A percentile compares a stretch with the other conserved stretches of the same genome.
Evolutionary conservation across 2,888 invertebrate species (phyloP).

Genomic region (Drosophila fulvimacula): DNA sequence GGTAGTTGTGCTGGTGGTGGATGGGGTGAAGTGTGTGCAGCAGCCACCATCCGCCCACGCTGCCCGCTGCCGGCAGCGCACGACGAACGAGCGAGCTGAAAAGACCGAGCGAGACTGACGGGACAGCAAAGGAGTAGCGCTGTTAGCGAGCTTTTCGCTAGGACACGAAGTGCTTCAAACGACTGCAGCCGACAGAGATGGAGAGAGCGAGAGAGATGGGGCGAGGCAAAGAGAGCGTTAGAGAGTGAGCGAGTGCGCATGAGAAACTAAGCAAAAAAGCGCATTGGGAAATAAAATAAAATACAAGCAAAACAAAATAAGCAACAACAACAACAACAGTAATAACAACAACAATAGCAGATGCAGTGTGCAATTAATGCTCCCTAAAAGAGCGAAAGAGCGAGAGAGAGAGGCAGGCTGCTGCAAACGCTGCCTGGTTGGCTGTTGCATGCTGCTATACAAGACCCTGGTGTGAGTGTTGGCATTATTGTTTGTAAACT

Average conservation of each 20-base stretch:
- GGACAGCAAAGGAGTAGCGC: constrained; percentile 67
- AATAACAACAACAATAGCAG: constrained; percentile 28
- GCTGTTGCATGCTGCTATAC: constrained; percentile 74
- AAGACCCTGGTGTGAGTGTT: constrained; percentile 65
- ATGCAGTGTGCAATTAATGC: constrained; percentile 81
- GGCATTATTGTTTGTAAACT: constrained; percentile 80
- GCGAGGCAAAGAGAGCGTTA: constrained; percentile 8
- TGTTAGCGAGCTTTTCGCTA: constrained; percentile 46
- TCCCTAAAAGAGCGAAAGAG: constrained; percentile 13
- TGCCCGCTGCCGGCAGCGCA: constrained; percentile 62
- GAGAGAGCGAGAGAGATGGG: constrained; percentile 16
- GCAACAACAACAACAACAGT: constrained; percentile 40
- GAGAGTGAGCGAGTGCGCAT: constrained; percentile 52
- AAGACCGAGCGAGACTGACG: constrained; percentile 78
- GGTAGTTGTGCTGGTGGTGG: not conserved
- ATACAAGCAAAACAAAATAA: constrained; percentile 76
- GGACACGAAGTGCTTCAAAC: constrained; percentile 39
- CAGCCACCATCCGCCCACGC: constrained; percentile 40
- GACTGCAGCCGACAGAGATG: constrained; percentile 38
- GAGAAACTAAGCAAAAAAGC: constrained; percentile 48
- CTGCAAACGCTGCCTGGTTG: constrained; percentile 71
- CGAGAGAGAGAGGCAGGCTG: constrained; percentile 21
- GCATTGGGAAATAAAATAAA: constrained; percentile 70
- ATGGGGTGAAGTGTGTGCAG: not conserved
- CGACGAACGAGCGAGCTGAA: constrained; percentile 79